Evolutionary conservation across 2,113 vertebrate genomes (phyloP).

Genomic region (Calypte anna): DNA sequence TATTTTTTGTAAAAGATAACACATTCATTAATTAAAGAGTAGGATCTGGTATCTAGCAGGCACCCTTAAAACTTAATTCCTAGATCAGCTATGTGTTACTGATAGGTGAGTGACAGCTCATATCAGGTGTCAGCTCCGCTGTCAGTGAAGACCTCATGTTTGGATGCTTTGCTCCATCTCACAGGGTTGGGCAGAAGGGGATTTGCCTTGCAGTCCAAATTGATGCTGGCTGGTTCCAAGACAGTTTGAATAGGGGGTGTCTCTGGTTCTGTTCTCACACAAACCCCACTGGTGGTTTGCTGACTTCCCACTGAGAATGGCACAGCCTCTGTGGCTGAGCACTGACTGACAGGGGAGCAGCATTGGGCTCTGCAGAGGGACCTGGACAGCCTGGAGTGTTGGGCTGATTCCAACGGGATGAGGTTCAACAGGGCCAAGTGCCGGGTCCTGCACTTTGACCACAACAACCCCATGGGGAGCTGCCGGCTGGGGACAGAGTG

Average conservation of each 20-base stretch:
- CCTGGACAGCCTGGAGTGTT: no score
- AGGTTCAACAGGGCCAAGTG: no score
- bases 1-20: neutral
- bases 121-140: neutral
- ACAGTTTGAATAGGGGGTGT: neutral
- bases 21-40: neutral
- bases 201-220: neutral
- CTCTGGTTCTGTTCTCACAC: neutral
- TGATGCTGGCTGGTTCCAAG: neutral
- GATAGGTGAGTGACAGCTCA: neutral
- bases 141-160: neutral
- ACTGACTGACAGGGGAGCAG: neutral
- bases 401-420: no score
- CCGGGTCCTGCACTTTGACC: no score
- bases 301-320: neutral
- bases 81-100: neutral
- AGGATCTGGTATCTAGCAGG: neutral
- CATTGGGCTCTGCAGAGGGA: neutral
- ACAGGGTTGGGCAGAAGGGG: neutral
- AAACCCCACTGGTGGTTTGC: rapidly evolving
- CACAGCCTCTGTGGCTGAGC: neutral
- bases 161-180: neutral
- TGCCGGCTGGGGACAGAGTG: no score
- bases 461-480: no score
- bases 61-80: neutral